phyloP scores from a whole-genome alignment of 2,113 vertebrate species.

The Rhabdomys dilectus region DNA sequence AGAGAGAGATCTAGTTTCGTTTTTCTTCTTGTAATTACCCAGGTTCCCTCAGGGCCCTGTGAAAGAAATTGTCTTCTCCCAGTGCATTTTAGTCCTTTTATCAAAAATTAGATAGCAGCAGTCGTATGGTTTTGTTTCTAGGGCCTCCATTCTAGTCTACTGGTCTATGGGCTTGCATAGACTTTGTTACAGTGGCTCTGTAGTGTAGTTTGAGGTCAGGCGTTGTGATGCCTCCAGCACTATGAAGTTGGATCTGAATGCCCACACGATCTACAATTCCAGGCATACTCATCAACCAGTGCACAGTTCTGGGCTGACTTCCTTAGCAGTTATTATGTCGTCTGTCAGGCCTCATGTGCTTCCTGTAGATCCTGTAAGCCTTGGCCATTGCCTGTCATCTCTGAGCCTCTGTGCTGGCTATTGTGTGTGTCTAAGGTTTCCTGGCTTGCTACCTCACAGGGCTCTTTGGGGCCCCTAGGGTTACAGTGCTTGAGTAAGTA shows the following conservation, averaged over 20 bases:
- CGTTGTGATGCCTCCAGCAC: not conserved
- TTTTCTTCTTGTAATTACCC: not conserved
- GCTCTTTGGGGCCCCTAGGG: no score
- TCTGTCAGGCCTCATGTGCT: not conserved
- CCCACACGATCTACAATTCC: not conserved
- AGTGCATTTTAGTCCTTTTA: not conserved
- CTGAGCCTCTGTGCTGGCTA: not conserved
- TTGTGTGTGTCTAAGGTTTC: no score
- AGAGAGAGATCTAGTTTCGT: not conserved
- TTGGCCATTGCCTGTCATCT: accelerated
- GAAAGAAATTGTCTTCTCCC: not conserved
- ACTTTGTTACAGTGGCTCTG: not conserved
- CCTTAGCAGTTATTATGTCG: not conserved
- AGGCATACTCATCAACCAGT: not conserved
- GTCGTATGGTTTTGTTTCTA: not conserved
- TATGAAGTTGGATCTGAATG: not conserved
- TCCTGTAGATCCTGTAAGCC: not conserved
- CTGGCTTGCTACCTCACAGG: not conserved
- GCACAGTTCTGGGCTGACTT: not conserved
- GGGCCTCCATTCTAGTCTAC: not conserved
- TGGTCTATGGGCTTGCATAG: no score
- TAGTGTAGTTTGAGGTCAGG: not conserved
- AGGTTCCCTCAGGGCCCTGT: not conserved
- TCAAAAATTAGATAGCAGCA: not conserved
- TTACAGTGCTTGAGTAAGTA: not conserved